Percentiles rank a stretch among this genome's conserved stretches.
phyloP scores from a whole-genome alignment of 2,888 invertebrate species.

The Diarsia dahlii region DNA sequence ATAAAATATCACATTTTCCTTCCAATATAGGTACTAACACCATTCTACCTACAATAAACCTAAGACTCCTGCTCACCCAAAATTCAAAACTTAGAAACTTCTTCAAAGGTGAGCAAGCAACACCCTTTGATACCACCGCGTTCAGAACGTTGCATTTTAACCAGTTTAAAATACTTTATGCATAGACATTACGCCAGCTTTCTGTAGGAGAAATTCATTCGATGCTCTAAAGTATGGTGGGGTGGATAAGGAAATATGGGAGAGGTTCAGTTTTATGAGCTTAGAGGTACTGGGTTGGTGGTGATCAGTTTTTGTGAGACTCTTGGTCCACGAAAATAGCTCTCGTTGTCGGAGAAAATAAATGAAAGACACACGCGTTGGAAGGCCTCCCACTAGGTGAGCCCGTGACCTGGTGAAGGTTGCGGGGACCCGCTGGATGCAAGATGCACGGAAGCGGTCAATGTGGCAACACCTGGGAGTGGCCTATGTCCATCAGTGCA shows the following conservation, averaged over 20 bases:
- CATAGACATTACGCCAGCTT: conserved; percentile 87
- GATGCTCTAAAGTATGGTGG: conserved; percentile 51
- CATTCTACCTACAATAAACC: neutral
- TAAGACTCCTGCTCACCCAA: conserved; percentile 3
- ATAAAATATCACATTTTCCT: too few species aligned
- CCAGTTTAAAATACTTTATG: conserved; percentile 90
- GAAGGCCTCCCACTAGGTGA: too few species aligned
- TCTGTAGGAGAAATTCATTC: conserved; percentile 75
- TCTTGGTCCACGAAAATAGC: neutral
- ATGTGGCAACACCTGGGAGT: too few species aligned
- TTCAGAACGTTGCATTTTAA: conserved; percentile 88
- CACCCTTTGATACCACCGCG: conserved; percentile 74
- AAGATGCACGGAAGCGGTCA: too few species aligned
- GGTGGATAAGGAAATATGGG: conserved; percentile 59
- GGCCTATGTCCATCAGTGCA: too few species aligned
- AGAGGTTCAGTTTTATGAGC: neutral
- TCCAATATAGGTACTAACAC: too few species aligned
- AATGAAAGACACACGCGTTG: too few species aligned
- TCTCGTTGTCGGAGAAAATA: neutral
- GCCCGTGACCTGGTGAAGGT: too few species aligned
- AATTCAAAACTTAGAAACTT: conserved; percentile 68
- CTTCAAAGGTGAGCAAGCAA: conserved; percentile 81
- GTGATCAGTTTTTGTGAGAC: neutral
- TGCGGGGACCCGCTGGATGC: too few species aligned
- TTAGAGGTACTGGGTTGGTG: neutral